These are phyloP conservation scores for Fulica atra DNA, from an alignment of 2,113 vertebrate genomes.

Conservation along the genomic window DNA sequence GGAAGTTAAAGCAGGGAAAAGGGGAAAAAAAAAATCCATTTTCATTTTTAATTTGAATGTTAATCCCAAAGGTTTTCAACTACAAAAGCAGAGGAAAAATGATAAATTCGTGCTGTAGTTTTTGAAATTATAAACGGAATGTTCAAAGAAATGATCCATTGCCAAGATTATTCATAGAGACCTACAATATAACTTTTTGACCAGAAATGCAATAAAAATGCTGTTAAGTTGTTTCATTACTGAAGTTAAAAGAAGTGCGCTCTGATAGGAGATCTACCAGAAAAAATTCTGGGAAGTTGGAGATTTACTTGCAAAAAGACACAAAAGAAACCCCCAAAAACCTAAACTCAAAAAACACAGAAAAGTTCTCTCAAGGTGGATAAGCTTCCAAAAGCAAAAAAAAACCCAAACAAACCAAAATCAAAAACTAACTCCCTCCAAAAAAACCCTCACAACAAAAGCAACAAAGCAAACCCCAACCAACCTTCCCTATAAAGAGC, in stretches of 20 bases:
- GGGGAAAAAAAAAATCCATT: not conserved
- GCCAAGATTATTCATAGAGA: not conserved
- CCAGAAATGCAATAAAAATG: not conserved
- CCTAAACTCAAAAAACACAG: not conserved
- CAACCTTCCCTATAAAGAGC: rapidly evolving
- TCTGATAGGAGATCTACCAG: not conserved
- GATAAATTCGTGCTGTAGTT: not conserved
- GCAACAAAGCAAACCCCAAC: not conserved
- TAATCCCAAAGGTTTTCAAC: not conserved
- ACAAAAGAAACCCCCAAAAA: rapidly evolving
- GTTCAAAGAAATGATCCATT: not conserved
- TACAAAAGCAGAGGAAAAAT: not conserved
- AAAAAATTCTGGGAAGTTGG: not conserved
- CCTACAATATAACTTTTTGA: not conserved
- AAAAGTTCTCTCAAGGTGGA: not conserved
- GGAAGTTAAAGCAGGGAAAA: not conserved
- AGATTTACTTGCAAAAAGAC: not conserved
- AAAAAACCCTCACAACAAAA: too few species aligned
- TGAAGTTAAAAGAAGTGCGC: not conserved
- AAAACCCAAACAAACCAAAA: not conserved
- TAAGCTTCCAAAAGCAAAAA: not conserved
- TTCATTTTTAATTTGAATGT: not conserved
- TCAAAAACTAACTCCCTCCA: not conserved
- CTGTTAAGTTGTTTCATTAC: not conserved
- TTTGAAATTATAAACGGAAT: not conserved